Evolutionary conservation across 1,140 invertebrate genomes (phyloP), one percentile per base, ranked within the genome.

Genomic region (Druon quercuslanigerum): DNA sequence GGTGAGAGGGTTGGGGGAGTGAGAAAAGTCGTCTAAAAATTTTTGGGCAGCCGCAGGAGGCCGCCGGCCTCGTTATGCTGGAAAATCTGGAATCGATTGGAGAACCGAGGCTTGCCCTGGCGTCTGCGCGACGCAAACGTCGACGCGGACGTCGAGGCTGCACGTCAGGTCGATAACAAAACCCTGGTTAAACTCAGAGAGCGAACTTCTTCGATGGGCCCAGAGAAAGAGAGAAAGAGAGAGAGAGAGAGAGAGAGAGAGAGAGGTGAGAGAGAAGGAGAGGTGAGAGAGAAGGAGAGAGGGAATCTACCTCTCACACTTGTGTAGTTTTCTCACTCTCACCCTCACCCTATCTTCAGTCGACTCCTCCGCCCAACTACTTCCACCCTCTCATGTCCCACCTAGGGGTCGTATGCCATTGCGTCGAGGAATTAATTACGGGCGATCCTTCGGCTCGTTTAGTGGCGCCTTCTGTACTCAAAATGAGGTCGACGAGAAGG

Each of bases 41-140:
- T 88, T 88, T 88, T 86, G 87, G 86, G 80, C 83, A 87, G 81
- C 81, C 79, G 74, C 79, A 81, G 83, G 79, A 81, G 79, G 83
- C 81, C 84, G 87, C 87, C 87, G 85, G 87, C 87, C 85, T 87
- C 86, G 86, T 89, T 88, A 88, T 87, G 86, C 85, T 88, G 84
- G 86, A 88, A 88, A 90, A 89, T 90, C 86, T 87, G 86, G 87
- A 87, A 88, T 89, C 86, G 87, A 89, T 90, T 87, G 86, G 79
- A 84, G 82, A 87, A 87, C 80, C 77, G 71, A 78, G 83, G 81
- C 75, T 76, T 78, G 84, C 78, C 76, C 82, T 78, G 83, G 87
- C 86, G 87, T 87, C 85, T 87, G 87, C 88, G 87, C 88, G 87
- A 85, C 84, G 85, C 85, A 85, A 83, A 86, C 82, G 86, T 87